These are phyloP conservation scores for Neodontobutis hainanensis DNA, from an alignment of 2,113 vertebrate species.

Conservation along the genomic window DNA sequence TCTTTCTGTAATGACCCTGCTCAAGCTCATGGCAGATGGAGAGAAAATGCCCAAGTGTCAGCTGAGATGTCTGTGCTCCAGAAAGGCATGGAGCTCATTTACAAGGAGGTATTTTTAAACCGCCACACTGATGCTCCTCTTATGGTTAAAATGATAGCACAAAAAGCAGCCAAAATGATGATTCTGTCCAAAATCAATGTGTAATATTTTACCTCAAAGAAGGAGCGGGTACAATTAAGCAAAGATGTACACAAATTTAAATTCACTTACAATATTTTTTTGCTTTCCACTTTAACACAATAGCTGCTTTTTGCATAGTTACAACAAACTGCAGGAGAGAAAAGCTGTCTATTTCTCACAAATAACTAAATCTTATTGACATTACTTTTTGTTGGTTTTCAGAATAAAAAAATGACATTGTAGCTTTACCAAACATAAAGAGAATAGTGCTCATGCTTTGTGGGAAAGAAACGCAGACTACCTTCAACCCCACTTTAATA, in stretches of 20 bases:
- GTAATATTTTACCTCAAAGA: no score
- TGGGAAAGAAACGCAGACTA: neutral
- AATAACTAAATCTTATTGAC: no score
- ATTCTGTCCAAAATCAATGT: neutral
- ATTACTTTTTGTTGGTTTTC: no score
- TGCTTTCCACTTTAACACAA: no score
- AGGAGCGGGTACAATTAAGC: neutral
- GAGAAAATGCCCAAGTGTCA: conserved; percentile 20
- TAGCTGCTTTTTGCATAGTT: no score
- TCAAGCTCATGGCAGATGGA: neutral
- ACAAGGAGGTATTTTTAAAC: conserved; percentile 77
- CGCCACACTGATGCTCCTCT: conserved; percentile 55
- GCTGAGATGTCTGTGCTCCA: neutral
- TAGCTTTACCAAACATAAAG: no score
- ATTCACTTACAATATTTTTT: no score
- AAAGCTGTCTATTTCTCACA: no score
- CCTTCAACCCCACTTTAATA: neutral
- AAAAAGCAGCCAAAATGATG: conserved; percentile 38
- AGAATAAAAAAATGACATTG: no score
- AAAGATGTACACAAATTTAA: no score
- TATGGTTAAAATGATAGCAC: conserved; percentile 66
- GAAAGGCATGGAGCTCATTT: conserved; percentile 40
- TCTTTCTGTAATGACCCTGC: no score
- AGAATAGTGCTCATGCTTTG: neutral
- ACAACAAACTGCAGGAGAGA: no score